Evolutionary conservation across 2,888 invertebrate genomes (phyloP).

Genomic region (Hyposoter dolosus): DNA sequence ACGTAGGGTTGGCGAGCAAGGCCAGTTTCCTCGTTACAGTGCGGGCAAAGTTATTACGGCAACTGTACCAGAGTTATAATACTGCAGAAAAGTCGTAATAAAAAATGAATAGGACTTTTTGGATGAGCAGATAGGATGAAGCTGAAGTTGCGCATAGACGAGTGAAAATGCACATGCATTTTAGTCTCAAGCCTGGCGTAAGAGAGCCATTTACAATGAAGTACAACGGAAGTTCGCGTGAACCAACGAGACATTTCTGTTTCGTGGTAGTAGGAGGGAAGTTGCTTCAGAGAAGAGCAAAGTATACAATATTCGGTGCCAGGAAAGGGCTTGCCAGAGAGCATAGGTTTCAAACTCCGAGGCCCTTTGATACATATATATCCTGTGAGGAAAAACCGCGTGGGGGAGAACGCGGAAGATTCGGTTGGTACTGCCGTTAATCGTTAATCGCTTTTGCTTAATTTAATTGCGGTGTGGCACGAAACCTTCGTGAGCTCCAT

Average conservation of each 20-base stretch:
- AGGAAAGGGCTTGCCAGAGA: not conserved
- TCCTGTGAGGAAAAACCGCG: not conserved
- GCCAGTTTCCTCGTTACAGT: constrained; percentile 8
- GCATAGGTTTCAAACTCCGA: constrained; percentile 43
- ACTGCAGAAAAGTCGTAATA: not conserved
- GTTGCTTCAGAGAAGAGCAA: constrained; percentile 39
- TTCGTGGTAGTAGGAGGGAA: constrained; percentile 18
- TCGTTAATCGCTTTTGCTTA: constrained; percentile 75
- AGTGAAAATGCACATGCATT: not conserved
- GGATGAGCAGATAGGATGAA: not conserved
- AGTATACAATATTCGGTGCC: not conserved
- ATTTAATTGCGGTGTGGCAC: constrained; percentile 76
- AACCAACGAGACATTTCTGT: constrained; percentile 61
- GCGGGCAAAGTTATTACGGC: constrained; percentile 25
- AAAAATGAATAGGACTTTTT: constrained; percentile 35
- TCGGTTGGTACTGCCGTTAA: constrained; percentile 73
- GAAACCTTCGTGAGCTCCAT: constrained; percentile 68
- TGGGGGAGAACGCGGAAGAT: constrained; percentile 40
- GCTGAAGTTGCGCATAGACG: not conserved
- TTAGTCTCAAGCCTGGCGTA: constrained; percentile 7
- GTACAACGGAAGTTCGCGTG: constrained; percentile 22
- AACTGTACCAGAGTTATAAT: constrained; percentile 5
- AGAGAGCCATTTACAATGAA: constrained; percentile 61
- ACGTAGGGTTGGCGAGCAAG: not conserved
- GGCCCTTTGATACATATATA: constrained; percentile 7